Evolutionary conservation across 2,888 invertebrate species (phyloP).

Genomic region (Chrysotoxum bicinctum): DNA sequence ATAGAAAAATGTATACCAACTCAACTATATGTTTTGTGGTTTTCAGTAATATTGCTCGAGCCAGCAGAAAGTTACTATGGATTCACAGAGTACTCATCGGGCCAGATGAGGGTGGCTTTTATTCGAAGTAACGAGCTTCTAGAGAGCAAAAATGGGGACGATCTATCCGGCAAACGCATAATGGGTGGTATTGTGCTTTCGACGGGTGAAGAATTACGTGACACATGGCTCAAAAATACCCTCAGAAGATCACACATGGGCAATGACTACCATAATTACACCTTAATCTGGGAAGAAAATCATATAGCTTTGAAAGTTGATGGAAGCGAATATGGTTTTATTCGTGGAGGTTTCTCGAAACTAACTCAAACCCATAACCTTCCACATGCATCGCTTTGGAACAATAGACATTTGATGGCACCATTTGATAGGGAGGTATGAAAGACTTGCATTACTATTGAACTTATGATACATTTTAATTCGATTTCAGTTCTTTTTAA

Average conservation of each 20-base stretch:
- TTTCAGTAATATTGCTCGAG: slow-evolving; percentile 85
- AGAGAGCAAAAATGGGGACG: slow-evolving; percentile 73
- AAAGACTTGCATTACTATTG: not conserved
- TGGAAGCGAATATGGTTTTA: slow-evolving; percentile 83
- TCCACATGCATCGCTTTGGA: slow-evolving; percentile 84
- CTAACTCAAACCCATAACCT: slow-evolving; percentile 64
- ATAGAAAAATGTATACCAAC: too few relatives aligned
- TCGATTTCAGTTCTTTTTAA: slow-evolving; percentile 86
- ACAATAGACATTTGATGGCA: slow-evolving; percentile 84
- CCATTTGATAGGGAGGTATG: slow-evolving; percentile 89
- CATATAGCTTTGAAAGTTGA: slow-evolving; percentile 82
- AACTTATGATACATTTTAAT: too few relatives aligned
- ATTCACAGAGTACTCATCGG: slow-evolving; percentile 84
- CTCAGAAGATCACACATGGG: slow-evolving; percentile 82
- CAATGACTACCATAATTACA: slow-evolving; percentile 86
- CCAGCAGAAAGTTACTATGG: slow-evolving; percentile 86
- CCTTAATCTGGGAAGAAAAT: slow-evolving; percentile 85
- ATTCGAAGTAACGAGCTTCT: slow-evolving; percentile 85
- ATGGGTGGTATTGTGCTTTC: slow-evolving; percentile 78
- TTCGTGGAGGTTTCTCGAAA: slow-evolving; percentile 77
- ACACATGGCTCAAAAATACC: slow-evolving; percentile 75
- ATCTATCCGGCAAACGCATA: slow-evolving; percentile 77
- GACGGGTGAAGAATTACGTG: slow-evolving; percentile 78
- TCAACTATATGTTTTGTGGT: not conserved
- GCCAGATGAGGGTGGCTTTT: slow-evolving; percentile 88